Evolutionary conservation across 2,797 vertebrate species (phyloP), one percentile per base, ranked within the genome.

Genomic region (Gymnoscopelus microlampas): DNA sequence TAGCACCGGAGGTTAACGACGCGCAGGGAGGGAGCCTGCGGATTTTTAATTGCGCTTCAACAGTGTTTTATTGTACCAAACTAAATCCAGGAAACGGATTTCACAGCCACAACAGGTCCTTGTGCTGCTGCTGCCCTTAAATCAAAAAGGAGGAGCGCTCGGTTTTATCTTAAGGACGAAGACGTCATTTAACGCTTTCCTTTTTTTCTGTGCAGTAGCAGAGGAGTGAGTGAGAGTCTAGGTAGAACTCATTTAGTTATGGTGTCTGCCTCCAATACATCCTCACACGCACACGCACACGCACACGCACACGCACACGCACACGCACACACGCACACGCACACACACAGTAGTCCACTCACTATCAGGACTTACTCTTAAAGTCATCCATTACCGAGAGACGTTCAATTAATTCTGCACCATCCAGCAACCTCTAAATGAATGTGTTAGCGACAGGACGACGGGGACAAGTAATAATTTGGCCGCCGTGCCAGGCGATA

Each of bases 41-140:
- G 72, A 59, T 79, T 85, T 90, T 90, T 90, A 91, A 94, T 92
- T 91, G 89, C 78, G 54, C 71, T 88, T 70, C 69, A 89, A 85
- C 89, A 79, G 82, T 92, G 89, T 93, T 94, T 94, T 91, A 94
- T 91, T 81, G 88, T 89, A 71, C 71, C 82, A 92, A 93, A 87
- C 83, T 86, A 91, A 90, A 94, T 88, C 87, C 75, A 65, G 74
- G 71, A 77, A 84, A 89, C 88, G 79, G 76, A 87, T 90, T 89
- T 85, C 88, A 90, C 88, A 70, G 55, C 69, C 60, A 14, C 79
- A 89, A 87, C 86, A 87, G 87, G 87, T 87, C 83, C 69, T 71
- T 58, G 54, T 23, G 29, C 51, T 55, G 74, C 47, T 44, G 65
- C 70, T 54, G 0, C 63, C 71, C 51, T 80, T 93, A 92, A 91